phyloP scores from a whole-genome alignment of 2,888 invertebrate genomes.

The Anoplius nigerrimus region DNA sequence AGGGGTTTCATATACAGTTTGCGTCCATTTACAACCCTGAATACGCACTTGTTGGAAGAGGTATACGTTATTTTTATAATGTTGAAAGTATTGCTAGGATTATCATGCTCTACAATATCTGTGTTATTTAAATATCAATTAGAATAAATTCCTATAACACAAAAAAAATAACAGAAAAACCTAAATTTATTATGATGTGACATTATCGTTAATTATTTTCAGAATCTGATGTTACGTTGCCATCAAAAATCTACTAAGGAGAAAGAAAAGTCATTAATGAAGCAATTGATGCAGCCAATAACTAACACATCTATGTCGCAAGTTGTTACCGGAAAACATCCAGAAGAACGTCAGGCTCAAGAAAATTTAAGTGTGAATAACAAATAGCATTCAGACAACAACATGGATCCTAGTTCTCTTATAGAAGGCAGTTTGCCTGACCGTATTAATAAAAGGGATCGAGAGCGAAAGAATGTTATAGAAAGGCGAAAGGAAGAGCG shows the following conservation, averaged over 20 bases:
- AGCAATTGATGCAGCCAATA: not conserved
- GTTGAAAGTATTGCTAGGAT: too few relatives aligned
- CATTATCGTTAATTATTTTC: too few relatives aligned
- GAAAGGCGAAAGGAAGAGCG: conserved; percentile 81
- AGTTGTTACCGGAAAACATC: not conserved
- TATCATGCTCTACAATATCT: too few relatives aligned
- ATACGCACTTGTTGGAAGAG: conserved; percentile 5
- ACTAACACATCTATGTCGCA: conserved; percentile 8
- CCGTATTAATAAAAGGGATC: conserved; percentile 77
- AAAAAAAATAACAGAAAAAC: too few relatives aligned
- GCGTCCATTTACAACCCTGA: too few relatives aligned
- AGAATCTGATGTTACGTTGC: too few relatives aligned
- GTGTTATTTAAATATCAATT: too few relatives aligned
- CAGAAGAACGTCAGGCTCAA: not conserved
- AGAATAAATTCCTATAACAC: too few relatives aligned
- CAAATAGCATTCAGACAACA: conserved; percentile 51
- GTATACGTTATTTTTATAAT: conserved; percentile 26
- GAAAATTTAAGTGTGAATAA: conserved; percentile 18
- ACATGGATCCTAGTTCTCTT: conserved; percentile 61
- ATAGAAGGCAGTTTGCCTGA: conserved; percentile 74
- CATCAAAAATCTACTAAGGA: not conserved
- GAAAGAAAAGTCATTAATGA: not conserved
- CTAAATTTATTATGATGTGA: too few relatives aligned
- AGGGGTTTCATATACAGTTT: conserved; percentile 79
- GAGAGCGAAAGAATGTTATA: conserved; percentile 81